Base-by-base conservation (phyloP, 2,113 vertebrate species). In the Bostrychus sinensis region DNA sequence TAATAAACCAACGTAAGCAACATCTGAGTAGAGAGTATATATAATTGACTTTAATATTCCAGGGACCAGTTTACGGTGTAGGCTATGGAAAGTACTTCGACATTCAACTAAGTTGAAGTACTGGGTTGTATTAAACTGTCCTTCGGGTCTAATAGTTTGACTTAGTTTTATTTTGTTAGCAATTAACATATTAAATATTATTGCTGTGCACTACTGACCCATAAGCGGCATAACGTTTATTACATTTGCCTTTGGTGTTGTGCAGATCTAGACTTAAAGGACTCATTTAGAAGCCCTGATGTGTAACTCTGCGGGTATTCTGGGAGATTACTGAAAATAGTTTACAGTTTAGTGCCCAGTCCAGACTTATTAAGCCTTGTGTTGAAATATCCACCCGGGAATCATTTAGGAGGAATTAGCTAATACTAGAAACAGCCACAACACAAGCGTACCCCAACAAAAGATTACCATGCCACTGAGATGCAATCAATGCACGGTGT, bases 391-490 rank as follows among this genome's bases (percentile, higher is more conserved):
- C 39, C 38, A 77, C 59, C 57, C 17, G 77, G 60, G 66, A 83
- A 72, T 75, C 42, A 84, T 82, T 77, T 32, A 41, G 62, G 23
- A 36, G 48, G 69, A 78, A 85, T 80, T 56, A 86, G 38, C 43
- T 36, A 65, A 69, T 58, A 16, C 38, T 39, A 26, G 45, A 55
- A 62, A 22, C 23, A 69, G 62, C 39, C 36, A 45, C 72, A 60
- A 60, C 55, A 50, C 58, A 55, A 70, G 42, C 54, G 26, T 42
- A 72, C 55, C 73, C 62, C 66, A 59, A 62, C 51, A 60, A 60
- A 66, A 74, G 61, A 86, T 81, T 77, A 66, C 77, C 70, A 62
- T 50, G 36, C 63, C 58, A 82, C 57, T 66, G 81, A 84, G 75
- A 79, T 58, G 64, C 66, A 81, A 81, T 82, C 72, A 84, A 41